These are phyloP conservation scores for Bugula neritina DNA, from an alignment of 2,888 invertebrate species.

Conservation along the genomic window DNA sequence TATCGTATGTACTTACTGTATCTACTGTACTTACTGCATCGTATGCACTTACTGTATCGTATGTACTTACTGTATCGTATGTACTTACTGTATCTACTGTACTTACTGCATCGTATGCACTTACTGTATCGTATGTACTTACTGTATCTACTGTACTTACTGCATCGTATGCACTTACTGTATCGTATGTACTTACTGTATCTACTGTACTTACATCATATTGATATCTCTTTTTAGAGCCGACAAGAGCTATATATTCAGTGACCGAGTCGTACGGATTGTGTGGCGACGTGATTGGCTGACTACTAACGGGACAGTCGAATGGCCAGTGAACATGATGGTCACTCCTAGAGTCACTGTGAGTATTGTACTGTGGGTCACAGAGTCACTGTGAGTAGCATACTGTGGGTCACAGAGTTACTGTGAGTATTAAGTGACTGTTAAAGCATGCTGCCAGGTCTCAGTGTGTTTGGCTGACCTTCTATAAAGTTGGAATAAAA, in stretches of 20 bases:
- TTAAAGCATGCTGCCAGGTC: no score
- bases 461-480: no score
- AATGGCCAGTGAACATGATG: slow-evolving; percentile 73
- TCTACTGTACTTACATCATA: no score
- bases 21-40: background rate
- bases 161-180: no score
- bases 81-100: no score
- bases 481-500: no score
- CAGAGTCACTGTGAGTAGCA: slow-evolving; percentile 52
- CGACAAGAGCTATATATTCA: slow-evolving; percentile 75
- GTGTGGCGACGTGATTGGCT: slow-evolving; percentile 69
- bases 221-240: no score
- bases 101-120: background rate
- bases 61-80: background rate
- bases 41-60: no score
- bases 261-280: slow-evolving; percentile 74
- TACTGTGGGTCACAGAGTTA: slow-evolving; percentile 37
- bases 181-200: no score
- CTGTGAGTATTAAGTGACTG: no score
- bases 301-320: slow-evolving; percentile 69
- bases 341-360: slow-evolving; percentile 81
- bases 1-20: no score
- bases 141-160: background rate
- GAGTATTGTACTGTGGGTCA: slow-evolving; percentile 29
- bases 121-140: no score